phyloP scores from a whole-genome alignment of 1,140 invertebrate genomes.

The Hyphantria cunea region DNA sequence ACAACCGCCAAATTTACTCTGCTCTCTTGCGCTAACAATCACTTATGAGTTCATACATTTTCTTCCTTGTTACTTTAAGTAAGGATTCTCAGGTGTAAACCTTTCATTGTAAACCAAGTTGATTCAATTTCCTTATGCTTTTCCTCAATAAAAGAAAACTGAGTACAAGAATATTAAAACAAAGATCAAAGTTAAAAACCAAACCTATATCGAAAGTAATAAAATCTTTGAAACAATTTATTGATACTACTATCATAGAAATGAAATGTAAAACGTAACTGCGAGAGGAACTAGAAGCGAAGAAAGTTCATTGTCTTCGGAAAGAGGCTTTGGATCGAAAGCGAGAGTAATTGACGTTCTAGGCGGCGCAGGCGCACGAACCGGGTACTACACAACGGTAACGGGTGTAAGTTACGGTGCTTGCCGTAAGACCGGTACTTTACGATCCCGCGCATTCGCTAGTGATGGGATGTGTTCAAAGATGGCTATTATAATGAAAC shows the following conservation, averaged over 20 bases:
- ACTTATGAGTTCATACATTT: no score
- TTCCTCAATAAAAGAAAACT: not conserved
- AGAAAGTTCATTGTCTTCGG: constrained; percentile 51
- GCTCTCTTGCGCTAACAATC: no score
- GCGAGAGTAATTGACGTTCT: constrained; percentile 70
- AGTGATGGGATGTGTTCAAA: constrained; percentile 3
- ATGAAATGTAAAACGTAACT: constrained; percentile 14
- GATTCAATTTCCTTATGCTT: no score
- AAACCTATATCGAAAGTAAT: no score
- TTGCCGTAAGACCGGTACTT: constrained; percentile 35
- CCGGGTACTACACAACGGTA: constrained; percentile 57
- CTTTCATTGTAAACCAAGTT: no score
- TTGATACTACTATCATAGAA: constrained; percentile 2
- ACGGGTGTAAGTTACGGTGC: constrained; percentile 49
- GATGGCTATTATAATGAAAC: not conserved
- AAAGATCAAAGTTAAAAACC: no score
- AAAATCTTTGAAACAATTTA: constrained; percentile 1
- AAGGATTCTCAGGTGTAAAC: no score
- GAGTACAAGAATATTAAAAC: no score
- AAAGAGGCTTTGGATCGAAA: constrained; percentile 62
- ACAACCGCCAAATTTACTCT: no score
- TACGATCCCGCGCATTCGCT: constrained; percentile 6
- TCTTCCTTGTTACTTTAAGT: no score
- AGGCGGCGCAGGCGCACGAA: constrained; percentile 45
- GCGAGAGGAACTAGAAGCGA: constrained; percentile 30